Base-by-base conservation (phyloP, 2,113 vertebrate species). In the Myiagra hebetior region DNA sequence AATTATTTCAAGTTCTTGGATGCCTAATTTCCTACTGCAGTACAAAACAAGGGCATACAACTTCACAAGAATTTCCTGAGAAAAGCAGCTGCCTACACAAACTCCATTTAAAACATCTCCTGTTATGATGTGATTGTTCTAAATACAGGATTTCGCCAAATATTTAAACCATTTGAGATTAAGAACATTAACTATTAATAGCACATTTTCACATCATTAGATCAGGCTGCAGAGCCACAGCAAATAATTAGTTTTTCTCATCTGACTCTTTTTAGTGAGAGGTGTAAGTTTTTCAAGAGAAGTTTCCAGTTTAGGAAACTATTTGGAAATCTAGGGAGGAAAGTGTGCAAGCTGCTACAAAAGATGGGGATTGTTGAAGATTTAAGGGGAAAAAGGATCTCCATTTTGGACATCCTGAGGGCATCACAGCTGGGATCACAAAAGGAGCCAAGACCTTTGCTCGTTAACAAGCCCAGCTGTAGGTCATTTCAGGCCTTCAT, bases 21-120 rank as follows among this genome's bases (percentile, higher is more conserved):
- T 69, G 82, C 62, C 49, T 44, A 7, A 64, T 79, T 87, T 72
- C 74, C 65, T 60, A 64, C 53, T 64, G 57, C 74, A 79, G 42
- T 6, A 75, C 41, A 64, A 77, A 94, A 91, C 76, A 95, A 56
- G 65, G 73, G 60, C 78, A 87, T n/a, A 68, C 35, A 81, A 70
- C 89, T 74, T 84, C 50, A 62, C 79, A 92, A 87, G 80, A 87
- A 92, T 81, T 95, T 92, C 92, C 91, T 81, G 56, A 72, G 41
- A 92, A 93, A 91, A 91, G 44, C 56, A 77, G 79, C 81, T 96
- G 81, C 82, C 91, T 80, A 94, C 67, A 79, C 78, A 74, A 59
- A 63, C 67, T 79, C 80, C 77, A 83, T 80, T 94, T 88, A 94
- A 96, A 77, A 39, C 39, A 59, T 19, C 76, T 90, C 85, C 82